phyloP scores from a whole-genome alignment of 2,797 vertebrate species.

The Catamblyrhynchus diadema region DNA sequence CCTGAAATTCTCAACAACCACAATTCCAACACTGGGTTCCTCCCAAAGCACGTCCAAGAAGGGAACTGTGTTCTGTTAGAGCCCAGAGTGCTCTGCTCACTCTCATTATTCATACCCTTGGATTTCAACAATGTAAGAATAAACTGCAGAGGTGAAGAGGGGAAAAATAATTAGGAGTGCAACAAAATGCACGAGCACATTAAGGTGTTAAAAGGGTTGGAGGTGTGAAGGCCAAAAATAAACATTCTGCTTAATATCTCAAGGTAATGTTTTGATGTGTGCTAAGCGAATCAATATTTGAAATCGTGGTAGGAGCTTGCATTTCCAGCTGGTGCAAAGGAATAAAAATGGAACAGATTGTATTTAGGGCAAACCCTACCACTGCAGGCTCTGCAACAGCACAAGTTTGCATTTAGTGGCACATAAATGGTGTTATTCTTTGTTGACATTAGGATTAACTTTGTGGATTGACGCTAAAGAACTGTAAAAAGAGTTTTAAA shows the following conservation, averaged over 20 bases:
- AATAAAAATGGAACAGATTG: conserved; percentile 7
- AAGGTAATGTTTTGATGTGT: conserved; percentile 46
- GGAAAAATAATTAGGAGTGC: conserved; percentile 40
- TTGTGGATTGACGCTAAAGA: conserved; percentile 65
- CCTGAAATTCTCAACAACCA: background rate
- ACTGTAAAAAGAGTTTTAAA: conserved; percentile 58
- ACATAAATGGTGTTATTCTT: conserved; percentile 47
- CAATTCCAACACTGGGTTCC: background rate
- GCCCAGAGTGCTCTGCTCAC: background rate
- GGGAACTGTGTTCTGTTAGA: background rate
- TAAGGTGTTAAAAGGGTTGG: conserved; percentile 53
- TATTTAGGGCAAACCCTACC: conserved; percentile 26
- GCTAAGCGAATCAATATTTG: conserved; percentile 34
- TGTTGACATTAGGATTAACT: conserved; percentile 72
- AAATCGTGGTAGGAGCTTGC: background rate
- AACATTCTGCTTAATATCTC: conserved; percentile 42
- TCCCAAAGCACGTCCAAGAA: background rate
- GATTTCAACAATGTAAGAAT: background rate
- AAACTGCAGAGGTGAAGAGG: conserved; percentile 46
- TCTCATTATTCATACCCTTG: conserved; percentile 1
- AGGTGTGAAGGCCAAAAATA: conserved; percentile 59
- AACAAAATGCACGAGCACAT: conserved; percentile 28
- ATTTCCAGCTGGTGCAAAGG: conserved; percentile 50
- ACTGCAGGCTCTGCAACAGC: background rate
- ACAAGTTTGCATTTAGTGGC: conserved; percentile 59